Evolutionary conservation across 2,797 vertebrate genomes (phyloP).

Genomic region (Sarcophilus harrisii): DNA sequence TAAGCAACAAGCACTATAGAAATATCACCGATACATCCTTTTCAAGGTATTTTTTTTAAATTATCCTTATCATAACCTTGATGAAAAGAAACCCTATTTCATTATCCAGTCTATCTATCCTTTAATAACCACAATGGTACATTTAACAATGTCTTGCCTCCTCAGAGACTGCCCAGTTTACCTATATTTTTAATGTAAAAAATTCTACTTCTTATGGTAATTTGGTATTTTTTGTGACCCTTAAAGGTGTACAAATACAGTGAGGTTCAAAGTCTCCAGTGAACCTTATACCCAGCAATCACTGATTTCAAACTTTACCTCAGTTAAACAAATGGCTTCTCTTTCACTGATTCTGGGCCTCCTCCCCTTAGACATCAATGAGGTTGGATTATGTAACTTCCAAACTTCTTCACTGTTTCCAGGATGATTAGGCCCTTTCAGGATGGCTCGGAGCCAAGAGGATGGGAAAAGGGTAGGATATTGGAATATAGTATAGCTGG

Average conservation of each 20-base stretch:
- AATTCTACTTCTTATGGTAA: background rate
- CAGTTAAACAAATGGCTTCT: background rate
- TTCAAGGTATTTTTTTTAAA: background rate
- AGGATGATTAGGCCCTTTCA: background rate
- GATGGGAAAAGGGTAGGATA: background rate
- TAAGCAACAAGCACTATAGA: background rate
- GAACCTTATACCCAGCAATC: background rate
- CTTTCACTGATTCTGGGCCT: background rate
- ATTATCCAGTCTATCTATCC: background rate
- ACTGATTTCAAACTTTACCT: background rate
- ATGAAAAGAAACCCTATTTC: background rate
- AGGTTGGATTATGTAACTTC: conserved; percentile 26
- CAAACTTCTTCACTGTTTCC: conserved; percentile 3
- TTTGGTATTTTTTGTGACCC: background rate
- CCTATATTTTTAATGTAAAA: background rate
- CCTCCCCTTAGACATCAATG: background rate
- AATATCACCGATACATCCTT: background rate
- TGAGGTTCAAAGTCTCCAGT: background rate
- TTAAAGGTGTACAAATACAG: background rate
- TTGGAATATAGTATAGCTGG: conserved; percentile 22
- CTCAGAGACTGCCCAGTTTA: background rate
- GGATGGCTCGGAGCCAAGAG: background rate
- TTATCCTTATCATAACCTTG: background rate
- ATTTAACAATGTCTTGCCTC: background rate
- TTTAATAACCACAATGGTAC: background rate